phyloP scores from a whole-genome alignment of 2,113 vertebrate genomes.

The Puntigrus tetrazona region DNA sequence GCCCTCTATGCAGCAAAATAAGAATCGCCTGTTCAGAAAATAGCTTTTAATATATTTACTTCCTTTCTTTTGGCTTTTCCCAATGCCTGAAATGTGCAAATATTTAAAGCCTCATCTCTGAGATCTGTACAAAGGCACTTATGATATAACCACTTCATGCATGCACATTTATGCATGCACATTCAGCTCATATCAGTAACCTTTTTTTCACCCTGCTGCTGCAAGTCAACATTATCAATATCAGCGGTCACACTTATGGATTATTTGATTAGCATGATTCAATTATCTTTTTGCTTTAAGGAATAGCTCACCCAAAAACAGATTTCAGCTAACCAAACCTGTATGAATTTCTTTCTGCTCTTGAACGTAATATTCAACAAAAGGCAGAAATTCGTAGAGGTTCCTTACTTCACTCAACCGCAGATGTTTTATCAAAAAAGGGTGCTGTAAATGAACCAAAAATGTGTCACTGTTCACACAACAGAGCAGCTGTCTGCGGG shows the following conservation, averaged over 20 bases:
- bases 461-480: too few relatives aligned
- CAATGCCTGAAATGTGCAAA: background rate
- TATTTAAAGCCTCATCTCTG: background rate
- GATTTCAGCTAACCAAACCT: too few relatives aligned
- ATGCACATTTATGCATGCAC: too few relatives aligned
- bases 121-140: background rate
- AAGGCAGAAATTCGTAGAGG: background rate
- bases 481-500: conserved; percentile 63
- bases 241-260: background rate
- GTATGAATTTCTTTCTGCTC: background rate
- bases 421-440: background rate
- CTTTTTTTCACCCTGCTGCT: background rate
- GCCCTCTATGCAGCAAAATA: background rate
- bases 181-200: background rate
- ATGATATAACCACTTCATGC: background rate
- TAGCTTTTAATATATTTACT: background rate
- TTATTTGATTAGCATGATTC: background rate
- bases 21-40: background rate
- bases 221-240: too few relatives aligned
- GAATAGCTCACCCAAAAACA: too few relatives aligned
- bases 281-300: background rate
- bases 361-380: background rate
- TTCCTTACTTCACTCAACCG: background rate
- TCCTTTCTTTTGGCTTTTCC: background rate
- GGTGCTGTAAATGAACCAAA: background rate